Percentiles rank a stretch among this genome's conserved stretches.
phyloP scores from a whole-genome alignment of 2,113 vertebrate species.

The Aegotheles bennettii region DNA sequence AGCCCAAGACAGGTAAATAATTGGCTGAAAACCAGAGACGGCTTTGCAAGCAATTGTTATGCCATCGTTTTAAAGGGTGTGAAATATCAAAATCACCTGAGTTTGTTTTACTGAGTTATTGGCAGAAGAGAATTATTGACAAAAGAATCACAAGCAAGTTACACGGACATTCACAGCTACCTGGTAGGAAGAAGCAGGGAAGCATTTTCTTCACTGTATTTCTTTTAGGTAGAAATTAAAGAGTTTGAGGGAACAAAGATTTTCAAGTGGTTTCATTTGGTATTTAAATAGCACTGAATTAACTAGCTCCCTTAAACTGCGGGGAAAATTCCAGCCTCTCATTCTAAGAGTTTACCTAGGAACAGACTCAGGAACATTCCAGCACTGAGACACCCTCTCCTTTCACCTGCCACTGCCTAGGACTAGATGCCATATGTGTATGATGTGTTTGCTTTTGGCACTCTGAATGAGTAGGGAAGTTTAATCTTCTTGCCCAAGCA shows the following conservation, averaged over 20 bases:
- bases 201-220: background rate
- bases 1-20: background rate
- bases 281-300: background rate
- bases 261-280: background rate
- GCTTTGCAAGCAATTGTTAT: background rate
- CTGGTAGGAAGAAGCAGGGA: background rate
- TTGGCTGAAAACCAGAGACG: background rate
- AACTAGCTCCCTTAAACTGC: background rate
- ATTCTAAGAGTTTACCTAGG: background rate
- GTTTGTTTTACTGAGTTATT: background rate
- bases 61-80: background rate
- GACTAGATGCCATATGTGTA: background rate
- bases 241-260: background rate
- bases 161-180: background rate
- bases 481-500: background rate
- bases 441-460: background rate
- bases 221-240: background rate
- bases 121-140: background rate
- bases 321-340: background rate
- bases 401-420: background rate
- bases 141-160: background rate
- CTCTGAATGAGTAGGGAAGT: background rate
- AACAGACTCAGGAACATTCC: background rate
- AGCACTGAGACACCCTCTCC: background rate
- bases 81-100: background rate